Evolutionary conservation across 2,888 invertebrate genomes (phyloP).

Genomic region (Sialis fuliginosa): DNA sequence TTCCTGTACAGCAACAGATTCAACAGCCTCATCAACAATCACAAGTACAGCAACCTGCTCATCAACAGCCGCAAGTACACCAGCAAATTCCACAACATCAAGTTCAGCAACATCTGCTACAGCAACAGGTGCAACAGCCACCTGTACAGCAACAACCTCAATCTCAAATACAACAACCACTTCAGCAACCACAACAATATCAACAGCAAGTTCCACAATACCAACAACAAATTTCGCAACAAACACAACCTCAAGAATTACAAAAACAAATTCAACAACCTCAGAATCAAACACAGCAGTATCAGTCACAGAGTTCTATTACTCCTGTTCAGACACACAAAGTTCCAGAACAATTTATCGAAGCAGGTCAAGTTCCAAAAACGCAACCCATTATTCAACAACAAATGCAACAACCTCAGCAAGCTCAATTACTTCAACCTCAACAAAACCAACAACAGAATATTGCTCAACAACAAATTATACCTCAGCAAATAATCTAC

Average conservation of each 20-base stretch:
- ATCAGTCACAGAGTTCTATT: constrained; percentile 3
- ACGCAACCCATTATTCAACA: constrained; percentile 3
- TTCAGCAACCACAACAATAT: constrained; percentile 13
- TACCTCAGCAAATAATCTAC: too few relatives aligned
- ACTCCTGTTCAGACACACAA: background rate
- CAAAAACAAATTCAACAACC: background rate
- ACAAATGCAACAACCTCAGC: constrained; percentile 5
- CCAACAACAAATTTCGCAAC: constrained; percentile 7
- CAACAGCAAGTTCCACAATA: constrained; percentile 9
- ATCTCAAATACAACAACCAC: constrained; percentile 6
- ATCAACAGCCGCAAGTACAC: background rate
- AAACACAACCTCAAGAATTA: constrained; percentile 5
- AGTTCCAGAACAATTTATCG: constrained; percentile 1
- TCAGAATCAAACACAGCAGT: constrained; percentile 6
- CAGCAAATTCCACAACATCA: constrained; percentile 8
- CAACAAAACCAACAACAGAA: too few relatives aligned
- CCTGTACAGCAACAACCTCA: constrained; percentile 9
- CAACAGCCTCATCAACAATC: constrained; percentile 6
- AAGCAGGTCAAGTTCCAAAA: constrained; percentile 6
- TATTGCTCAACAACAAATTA: too few relatives aligned
- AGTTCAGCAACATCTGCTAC: constrained; percentile 2
- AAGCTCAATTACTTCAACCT: background rate
- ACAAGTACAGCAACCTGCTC: constrained; percentile 5
- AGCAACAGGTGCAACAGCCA: constrained; percentile 16
- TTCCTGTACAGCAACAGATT: constrained; percentile 8